Evolutionary conservation across 2,797 vertebrate genomes (phyloP), one percentile per base, ranked within the genome.

Genomic region (Sebastes jordani): DNA sequence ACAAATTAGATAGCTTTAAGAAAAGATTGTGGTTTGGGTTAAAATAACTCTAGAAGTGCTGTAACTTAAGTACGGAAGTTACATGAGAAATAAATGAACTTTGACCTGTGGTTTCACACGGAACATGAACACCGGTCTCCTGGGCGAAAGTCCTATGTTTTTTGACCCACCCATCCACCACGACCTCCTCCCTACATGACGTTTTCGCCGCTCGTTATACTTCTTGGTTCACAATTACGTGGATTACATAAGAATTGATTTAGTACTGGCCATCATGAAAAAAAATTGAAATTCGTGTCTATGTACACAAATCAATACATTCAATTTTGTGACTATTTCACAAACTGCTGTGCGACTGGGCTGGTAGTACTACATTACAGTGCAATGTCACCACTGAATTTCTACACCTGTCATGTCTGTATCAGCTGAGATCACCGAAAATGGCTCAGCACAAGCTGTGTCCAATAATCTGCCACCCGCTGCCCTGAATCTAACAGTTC

Each of bases 401-500:
- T 56, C 55, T 56, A 52, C 18, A 52, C 46, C 18, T 52, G 18
- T 52, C 46, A 20, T 20, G 46, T 52, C 46, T 20, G 18, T 9
- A n/a, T 52, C 46, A 52, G 8, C 46, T 52, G 46, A 68, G 7
- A 72, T 49, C n/a, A 20, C 3, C 3, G 2, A n/a, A 71, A 67
- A 65, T 49, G 46, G 18, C 46, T 75, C 8, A n/a, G 52, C 38
- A 56, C 38, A 58, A 59, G 7, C 23, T 9, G 27, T 7, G 5
- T 56, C 55, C 64, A 34, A 64, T 62, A 71, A 75, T 32, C 42
- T 27, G 32, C 59, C 63, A 32, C 27, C 64, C 11, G 9, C 46
- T 32, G 59, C 74, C 49, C 11, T 32, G 27, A 60, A 52, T 73
- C 56, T 42, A 49, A 29, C n/a, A 18, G 30, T 2, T 52, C 10